Conservation (phyloP, 2,113 vertebrate species). For the Rhegmatorhina hoffmannsi region DNA sequence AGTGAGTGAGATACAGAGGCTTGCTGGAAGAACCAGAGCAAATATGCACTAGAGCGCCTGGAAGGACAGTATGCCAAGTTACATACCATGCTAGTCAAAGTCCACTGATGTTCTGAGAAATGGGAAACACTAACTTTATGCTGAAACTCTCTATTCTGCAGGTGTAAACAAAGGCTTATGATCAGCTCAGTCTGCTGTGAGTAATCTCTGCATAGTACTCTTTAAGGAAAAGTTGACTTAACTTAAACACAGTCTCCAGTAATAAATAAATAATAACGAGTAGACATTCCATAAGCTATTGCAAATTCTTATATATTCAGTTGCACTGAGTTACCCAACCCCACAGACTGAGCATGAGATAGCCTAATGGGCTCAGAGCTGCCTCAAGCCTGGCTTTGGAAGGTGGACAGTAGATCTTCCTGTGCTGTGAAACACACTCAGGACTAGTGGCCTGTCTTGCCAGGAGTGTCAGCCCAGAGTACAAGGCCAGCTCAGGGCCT, state of each 20-base stretch:
- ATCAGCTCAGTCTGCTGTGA: not conserved
- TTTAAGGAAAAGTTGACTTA: not conserved
- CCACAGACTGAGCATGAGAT: not conserved
- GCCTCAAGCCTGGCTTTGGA: not conserved
- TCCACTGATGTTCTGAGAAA: conserved; percentile 39
- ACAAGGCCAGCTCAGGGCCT: not conserved
- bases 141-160: not conserved
- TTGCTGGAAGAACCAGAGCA: not conserved
- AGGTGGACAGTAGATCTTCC: not conserved
- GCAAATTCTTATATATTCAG: not conserved
- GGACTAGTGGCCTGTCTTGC: not conserved
- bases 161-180: not conserved
- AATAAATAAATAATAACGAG: not conserved
- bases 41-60: not conserved
- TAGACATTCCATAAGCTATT: not conserved
- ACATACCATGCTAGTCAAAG: not conserved
- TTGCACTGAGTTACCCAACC: not conserved
- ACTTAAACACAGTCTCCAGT: not conserved
- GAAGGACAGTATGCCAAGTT: conserved; percentile 5
- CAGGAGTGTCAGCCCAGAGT: not conserved
- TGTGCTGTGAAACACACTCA: not conserved
- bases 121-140: not conserved
- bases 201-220: not conserved
- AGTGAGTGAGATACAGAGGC: not conserved
- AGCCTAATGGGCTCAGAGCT: not conserved